These are phyloP conservation scores for Leptopilina syphax DNA, from an alignment of 2,888 invertebrate genomes.

Conservation along the genomic window DNA sequence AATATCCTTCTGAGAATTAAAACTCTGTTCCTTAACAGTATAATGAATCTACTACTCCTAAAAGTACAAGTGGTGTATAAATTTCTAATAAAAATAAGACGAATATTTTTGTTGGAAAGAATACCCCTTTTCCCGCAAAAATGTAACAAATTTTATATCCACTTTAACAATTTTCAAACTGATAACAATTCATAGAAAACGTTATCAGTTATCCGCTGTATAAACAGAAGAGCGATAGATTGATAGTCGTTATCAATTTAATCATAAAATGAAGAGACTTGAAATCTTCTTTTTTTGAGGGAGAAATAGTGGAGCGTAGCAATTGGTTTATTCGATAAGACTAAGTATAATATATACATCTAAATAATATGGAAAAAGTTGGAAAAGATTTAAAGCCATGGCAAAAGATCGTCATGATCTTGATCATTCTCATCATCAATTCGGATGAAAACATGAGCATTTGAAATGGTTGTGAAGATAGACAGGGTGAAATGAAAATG, in stretches of 20 bases:
- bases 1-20: too few species aligned
- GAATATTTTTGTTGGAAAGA: too few species aligned
- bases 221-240: not conserved
- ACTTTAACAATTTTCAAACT: not conserved
- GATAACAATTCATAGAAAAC: not conserved
- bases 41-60: too few species aligned
- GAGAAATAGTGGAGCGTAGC: not conserved
- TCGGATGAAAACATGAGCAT: constrained; percentile 36
- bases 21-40: too few species aligned
- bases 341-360: not conserved
- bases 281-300: not conserved
- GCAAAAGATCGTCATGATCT: constrained; percentile 41
- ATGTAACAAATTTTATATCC: too few species aligned
- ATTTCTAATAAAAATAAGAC: too few species aligned
- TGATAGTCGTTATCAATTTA: constrained; percentile 5
- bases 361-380: not conserved
- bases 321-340: constrained; percentile 7
- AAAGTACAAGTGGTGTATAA: too few species aligned
- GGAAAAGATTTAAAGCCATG: constrained; percentile 34
- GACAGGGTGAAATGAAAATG: constrained; percentile 38
- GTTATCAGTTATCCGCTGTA: not conserved
- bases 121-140: too few species aligned
- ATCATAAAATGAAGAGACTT: not conserved
- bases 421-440: constrained; percentile 49
- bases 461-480: constrained; percentile 24